Percentiles rank a stretch among this genome's conserved stretches.
Evolutionary conservation across 1,140 invertebrate genomes (phyloP).

Genomic region (Chymomyza costata): DNA sequence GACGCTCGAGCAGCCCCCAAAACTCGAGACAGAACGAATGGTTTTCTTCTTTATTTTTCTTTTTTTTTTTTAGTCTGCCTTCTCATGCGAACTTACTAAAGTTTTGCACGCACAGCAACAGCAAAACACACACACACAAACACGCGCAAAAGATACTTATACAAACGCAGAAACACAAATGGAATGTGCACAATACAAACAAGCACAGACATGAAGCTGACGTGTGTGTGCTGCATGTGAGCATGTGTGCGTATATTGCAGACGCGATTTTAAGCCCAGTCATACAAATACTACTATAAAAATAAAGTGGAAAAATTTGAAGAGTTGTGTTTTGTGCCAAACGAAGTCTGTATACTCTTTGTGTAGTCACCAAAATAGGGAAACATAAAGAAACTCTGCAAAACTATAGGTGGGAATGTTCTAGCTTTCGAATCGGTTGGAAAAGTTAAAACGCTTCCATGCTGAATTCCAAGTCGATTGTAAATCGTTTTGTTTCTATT

Average conservation of each 20-base stretch:
- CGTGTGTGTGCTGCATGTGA: neutral
- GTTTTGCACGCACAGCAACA: conserved; percentile 56
- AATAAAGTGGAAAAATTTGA: conserved; percentile 49
- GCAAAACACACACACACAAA: too few species aligned
- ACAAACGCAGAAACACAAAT: conserved; percentile 2
- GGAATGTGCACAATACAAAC: neutral
- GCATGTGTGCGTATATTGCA: neutral
- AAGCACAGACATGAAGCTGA: conserved; percentile 14
- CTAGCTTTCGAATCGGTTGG: too few species aligned
- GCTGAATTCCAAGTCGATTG: too few species aligned
- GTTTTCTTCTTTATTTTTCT: conserved; percentile 48
- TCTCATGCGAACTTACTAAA: conserved; percentile 50
- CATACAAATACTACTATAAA: conserved; percentile 62
- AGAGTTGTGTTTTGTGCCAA: too few species aligned
- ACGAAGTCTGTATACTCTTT: too few species aligned
- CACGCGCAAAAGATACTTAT: too few species aligned
- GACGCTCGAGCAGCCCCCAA: conserved; percentile 21
- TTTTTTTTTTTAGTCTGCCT: conserved; percentile 49
- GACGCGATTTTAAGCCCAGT: conserved; percentile 53
- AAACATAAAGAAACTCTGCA: conserved; percentile 9
- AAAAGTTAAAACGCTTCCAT: too few species aligned
- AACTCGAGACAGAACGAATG: conserved; percentile 60
- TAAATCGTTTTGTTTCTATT: too few species aligned
- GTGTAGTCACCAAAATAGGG: too few species aligned
- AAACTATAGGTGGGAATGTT: conserved; percentile 16